Percentiles rank a stretch among this genome's conserved stretches.
Conservation (phyloP, 2,113 vertebrate species). For the Pseudorectes ferrugineus region DNA sequence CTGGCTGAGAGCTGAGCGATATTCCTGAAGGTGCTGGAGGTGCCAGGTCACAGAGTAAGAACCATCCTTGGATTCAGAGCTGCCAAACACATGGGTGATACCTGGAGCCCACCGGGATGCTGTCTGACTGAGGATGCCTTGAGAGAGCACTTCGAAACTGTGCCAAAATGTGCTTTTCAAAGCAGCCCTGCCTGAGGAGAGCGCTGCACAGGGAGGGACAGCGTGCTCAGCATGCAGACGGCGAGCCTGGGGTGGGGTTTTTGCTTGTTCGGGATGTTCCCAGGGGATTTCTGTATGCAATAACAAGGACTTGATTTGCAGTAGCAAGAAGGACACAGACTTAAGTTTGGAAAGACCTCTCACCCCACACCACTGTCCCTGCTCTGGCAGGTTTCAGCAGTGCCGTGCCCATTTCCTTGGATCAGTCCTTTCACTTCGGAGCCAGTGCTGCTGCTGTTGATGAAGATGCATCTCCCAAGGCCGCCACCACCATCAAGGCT, state of each 20-base stretch:
- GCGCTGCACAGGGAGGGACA: neutral
- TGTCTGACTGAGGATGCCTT: neutral
- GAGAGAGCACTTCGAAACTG: neutral
- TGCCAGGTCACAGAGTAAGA: neutral
- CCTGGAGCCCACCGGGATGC: neutral
- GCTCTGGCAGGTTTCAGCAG: neutral
- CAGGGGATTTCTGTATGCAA: neutral
- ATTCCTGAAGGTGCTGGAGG: neutral
- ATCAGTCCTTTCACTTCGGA: fast-evolving
- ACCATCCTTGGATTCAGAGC: neutral
- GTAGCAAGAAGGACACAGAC: neutral
- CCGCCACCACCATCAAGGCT: neutral
- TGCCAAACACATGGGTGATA: neutral
- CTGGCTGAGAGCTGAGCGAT: neutral
- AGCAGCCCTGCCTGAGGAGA: neutral
- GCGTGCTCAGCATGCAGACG: neutral
- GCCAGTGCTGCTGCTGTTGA: neutral
- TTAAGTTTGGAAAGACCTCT: neutral
- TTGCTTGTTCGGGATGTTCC: neutral
- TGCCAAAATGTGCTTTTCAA: neutral
- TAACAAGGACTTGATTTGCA: neutral
- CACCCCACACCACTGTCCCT: fast-evolving
- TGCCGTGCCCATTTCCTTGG: fast-evolving
- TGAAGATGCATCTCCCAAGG: neutral
- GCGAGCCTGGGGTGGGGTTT: neutral